Base-by-base conservation (phyloP, 2,113 vertebrate genomes). In the Oreochromis niloticus region DNA sequence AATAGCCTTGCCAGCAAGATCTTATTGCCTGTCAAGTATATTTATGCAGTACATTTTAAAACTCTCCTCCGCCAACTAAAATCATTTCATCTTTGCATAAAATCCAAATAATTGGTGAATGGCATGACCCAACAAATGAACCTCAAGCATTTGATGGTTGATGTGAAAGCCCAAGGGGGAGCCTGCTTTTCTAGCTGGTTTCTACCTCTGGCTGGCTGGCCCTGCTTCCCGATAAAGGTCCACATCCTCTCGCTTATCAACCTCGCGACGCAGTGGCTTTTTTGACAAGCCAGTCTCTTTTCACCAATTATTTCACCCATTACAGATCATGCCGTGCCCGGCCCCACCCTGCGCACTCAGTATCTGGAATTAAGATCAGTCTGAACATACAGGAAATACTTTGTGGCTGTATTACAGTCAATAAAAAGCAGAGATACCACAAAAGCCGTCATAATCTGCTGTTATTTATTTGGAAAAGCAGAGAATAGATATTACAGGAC, bases 101-200 rank as follows among this genome's bases (percentile, higher is more conserved):
- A 96, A 95, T 96, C 92, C 95, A 95, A 95, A 95, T 96, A 95
- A 96, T 96, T 96, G 95, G 95, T 95, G 93, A 95, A 92, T 92
- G 91, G 91, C 88, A 90, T 94, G 95, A 95, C 95, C 94, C 86
- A 90, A 80, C 93, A 91, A 94, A 93, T 92, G 91, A 93, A 95
- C 92, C 94, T 90, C 82, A 63, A 94, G 92, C 92, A 81, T 92
- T 95, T 92, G 94, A 95, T 92, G 91, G 92, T 73, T 94, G 92
- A 93, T 94, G 93, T 92, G 86, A 92, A 88, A 95, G 93, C 95
- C 93, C 93, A 93, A 85, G 87, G 96, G 92, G 90, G 83, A 85
- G 91, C 91, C 87, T 85, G 90, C 87, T 94, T 93, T 89, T 87
- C 68, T 84, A 71, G 91, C 95, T 95, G 94, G 94, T 95, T 89